A percentile compares a stretch with the other conserved stretches of the same genome.
These are phyloP conservation scores for Diarsia mendica DNA, from an alignment of 2,888 invertebrate genomes.

Conservation along the genomic window DNA sequence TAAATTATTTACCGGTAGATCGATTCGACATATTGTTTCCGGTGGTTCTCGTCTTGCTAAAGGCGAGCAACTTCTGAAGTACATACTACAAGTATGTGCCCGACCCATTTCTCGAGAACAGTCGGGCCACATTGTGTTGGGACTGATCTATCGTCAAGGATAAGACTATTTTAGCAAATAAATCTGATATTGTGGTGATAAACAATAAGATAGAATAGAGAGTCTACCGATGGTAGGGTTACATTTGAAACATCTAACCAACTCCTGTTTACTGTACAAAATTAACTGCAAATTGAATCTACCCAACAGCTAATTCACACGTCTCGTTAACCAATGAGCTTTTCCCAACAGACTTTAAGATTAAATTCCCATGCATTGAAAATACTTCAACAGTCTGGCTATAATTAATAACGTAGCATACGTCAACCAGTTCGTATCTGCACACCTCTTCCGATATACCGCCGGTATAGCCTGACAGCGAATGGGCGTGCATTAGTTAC, in stretches of 20 bases:
- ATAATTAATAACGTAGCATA: conserved; percentile 76
- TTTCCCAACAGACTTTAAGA: conserved; percentile 56
- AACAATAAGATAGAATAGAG: not conserved
- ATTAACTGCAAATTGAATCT: conserved; percentile 8
- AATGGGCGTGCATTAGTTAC: conserved; percentile 79
- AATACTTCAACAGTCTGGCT: conserved; percentile 70
- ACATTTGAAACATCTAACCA: not conserved
- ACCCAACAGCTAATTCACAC: conserved; percentile 37
- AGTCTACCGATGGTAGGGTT: not conserved
- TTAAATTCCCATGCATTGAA: conserved; percentile 73
- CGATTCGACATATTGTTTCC: too few species aligned
- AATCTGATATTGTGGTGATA: not conserved
- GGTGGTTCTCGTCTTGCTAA: too few species aligned
- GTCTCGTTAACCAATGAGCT: conserved; percentile 50
- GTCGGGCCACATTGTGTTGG: too few species aligned
- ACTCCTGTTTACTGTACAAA: not conserved
- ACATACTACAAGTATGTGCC: too few species aligned
- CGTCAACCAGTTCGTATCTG: conserved; percentile 78
- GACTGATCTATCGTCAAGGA: too few species aligned
- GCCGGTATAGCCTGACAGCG: conserved; percentile 75
- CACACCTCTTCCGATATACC: conserved; percentile 76
- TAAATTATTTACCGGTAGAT: not conserved
- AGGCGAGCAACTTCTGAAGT: too few species aligned
- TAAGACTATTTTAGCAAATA: too few species aligned
- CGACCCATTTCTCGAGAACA: too few species aligned